Percentiles rank a stretch among this genome's conserved stretches.
phyloP scores from a whole-genome alignment of 2,888 invertebrate species.

The Spisula solida region DNA sequence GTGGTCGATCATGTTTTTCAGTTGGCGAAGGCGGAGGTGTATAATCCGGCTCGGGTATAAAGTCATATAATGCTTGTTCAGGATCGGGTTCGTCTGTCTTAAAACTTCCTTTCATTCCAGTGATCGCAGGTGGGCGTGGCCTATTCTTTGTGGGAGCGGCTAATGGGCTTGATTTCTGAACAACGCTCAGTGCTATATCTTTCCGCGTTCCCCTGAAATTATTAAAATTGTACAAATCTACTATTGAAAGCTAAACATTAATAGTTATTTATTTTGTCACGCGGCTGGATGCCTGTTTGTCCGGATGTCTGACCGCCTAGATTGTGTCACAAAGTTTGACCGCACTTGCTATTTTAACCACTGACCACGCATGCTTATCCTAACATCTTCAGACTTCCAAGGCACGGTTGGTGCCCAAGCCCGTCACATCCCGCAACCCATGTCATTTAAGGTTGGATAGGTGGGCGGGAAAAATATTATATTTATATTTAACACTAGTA shows the following conservation, averaged over 20 bases:
- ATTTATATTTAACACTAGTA: no score
- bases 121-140: slow-evolving; percentile 62
- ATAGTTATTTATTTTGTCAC: no score
- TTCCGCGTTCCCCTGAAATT: slow-evolving; percentile 29
- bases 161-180: slow-evolving; percentile 62
- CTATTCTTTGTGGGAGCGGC: slow-evolving; percentile 59
- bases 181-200: slow-evolving; percentile 61
- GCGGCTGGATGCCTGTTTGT: no score
- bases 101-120: slow-evolving; percentile 43
- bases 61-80: slow-evolving; percentile 45
- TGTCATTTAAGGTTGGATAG: no score
- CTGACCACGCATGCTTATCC: no score
- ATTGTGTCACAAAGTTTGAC: no score
- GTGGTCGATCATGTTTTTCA: neutral
- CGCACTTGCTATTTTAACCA: no score
- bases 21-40: slow-evolving; percentile 63
- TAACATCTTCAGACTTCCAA: no score
- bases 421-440: no score
- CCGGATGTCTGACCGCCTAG: no score
- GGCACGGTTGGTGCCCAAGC: no score
- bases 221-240: neutral
- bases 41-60: slow-evolving; percentile 69
- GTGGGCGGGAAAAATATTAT: no score
- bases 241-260: neutral
- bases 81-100: slow-evolving; percentile 35